A percentile compares a stretch with the other conserved stretches of the same genome.
Evolutionary conservation across 2,113 vertebrate species (phyloP).

Genomic region (Stercorarius parasiticus): DNA sequence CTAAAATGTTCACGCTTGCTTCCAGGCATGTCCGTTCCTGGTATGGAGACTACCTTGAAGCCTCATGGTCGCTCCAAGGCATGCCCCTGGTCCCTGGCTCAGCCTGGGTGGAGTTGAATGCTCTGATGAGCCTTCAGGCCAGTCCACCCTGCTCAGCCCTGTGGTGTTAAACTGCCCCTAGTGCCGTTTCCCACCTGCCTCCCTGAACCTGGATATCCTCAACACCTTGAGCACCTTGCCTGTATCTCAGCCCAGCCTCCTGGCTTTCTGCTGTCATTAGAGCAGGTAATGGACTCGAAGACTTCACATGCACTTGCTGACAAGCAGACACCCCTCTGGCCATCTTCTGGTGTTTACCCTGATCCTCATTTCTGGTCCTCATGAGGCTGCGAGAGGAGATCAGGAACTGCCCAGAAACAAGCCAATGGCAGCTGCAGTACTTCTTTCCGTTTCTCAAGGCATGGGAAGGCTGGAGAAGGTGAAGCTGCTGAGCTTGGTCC

Average conservation of each 20-base stretch:
- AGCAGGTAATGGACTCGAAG: neutral
- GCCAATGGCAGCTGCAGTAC: fast-evolving
- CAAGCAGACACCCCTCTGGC: neutral
- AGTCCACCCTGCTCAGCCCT: neutral
- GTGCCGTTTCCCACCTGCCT: neutral
- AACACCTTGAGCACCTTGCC: neutral
- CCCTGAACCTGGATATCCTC: neutral
- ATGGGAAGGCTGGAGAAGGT: neutral
- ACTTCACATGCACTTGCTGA: neutral
- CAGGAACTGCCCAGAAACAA: neutral
- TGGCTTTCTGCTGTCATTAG: neutral
- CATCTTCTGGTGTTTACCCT: neutral
- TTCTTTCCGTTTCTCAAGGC: neutral
- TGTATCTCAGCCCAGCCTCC: neutral
- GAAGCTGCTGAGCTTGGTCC: neutral
- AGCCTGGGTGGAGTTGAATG: neutral
- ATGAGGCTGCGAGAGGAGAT: neutral
- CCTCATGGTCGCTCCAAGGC: fast-evolving
- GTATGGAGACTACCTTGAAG: fast-evolving
- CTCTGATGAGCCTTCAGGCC: neutral
- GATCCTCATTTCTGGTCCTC: neutral
- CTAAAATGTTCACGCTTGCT: neutral
- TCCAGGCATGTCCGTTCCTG: fast-evolving
- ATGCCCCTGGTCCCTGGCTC: neutral
- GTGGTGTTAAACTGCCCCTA: neutral